phyloP scores from a whole-genome alignment of 2,797 vertebrate genomes.

The Numenius phaeopus region DNA sequence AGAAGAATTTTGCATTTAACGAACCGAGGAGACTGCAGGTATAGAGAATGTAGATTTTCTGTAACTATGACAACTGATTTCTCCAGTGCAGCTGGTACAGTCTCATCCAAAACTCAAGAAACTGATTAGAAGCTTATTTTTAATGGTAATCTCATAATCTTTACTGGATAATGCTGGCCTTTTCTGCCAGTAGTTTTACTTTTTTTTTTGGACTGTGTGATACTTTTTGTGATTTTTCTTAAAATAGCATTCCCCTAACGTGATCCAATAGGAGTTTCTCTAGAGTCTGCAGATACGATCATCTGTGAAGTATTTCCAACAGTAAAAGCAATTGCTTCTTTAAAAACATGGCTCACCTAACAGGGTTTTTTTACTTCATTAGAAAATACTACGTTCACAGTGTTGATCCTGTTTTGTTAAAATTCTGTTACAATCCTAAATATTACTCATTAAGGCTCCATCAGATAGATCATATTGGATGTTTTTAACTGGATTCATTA shows the following conservation, averaged over 20 bases:
- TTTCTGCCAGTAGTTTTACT: background rate
- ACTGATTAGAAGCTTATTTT: constrained; percentile 46
- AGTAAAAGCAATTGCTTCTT: background rate
- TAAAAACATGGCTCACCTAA: background rate
- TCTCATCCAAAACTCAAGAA: constrained; percentile 23
- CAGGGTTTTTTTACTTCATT: background rate
- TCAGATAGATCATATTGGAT: background rate
- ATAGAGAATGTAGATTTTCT: background rate
- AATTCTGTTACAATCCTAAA: background rate
- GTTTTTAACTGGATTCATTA: background rate
- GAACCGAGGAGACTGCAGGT: background rate
- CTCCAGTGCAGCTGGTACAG: background rate
- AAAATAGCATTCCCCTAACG: background rate
- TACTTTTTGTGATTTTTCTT: background rate
- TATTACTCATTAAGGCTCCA: background rate
- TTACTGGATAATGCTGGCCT: background rate
- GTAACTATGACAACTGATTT: background rate
- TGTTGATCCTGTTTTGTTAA: background rate
- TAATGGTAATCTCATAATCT: constrained; percentile 13
- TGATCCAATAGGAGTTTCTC: background rate
- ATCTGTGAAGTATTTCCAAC: background rate
- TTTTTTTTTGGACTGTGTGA: background rate
- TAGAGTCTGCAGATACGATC: background rate
- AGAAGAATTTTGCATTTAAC: background rate
- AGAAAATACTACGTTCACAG: background rate